Conservation (phyloP, 2,113 vertebrate species). For the Isichthys henryi region DNA sequence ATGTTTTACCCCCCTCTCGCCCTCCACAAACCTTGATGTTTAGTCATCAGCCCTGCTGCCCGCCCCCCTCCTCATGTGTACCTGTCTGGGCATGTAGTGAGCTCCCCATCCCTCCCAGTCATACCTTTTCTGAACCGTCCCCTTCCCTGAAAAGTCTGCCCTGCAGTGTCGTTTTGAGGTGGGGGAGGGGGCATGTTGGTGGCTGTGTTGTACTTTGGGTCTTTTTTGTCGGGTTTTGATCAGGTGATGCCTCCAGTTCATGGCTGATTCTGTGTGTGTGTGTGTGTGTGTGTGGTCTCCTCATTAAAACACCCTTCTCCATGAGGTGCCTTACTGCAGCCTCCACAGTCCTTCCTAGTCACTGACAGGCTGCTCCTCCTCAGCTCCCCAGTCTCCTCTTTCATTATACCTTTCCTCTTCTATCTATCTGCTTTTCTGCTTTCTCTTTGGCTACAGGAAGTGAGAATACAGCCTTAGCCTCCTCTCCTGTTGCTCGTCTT, state of each 20-base stretch:
- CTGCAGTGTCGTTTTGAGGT: too few relatives aligned
- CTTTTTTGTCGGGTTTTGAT: background rate
- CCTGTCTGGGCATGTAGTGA: conserved; percentile 25
- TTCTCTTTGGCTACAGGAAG: background rate
- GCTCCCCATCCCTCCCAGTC: background rate
- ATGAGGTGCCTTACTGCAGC: background rate
- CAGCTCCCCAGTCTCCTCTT: background rate
- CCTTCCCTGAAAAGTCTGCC: background rate
- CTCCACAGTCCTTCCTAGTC: background rate
- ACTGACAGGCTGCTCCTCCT: background rate
- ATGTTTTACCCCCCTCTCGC: background rate
- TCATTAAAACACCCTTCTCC: background rate
- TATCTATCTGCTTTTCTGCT: background rate
- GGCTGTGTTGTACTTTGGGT: background rate
- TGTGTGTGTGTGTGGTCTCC: background rate
- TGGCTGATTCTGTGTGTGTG: background rate
- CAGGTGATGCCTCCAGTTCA: background rate
- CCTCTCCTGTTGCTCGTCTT: background rate
- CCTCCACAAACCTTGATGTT: background rate
- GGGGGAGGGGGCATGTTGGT: background rate
- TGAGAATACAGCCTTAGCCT: background rate
- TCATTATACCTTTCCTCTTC: background rate
- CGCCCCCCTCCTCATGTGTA: background rate
- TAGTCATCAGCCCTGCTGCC: background rate
- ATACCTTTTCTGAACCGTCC: background rate